phyloP scores from a whole-genome alignment of 2,888 invertebrate genomes.

The Xestia xanthographa region DNA sequence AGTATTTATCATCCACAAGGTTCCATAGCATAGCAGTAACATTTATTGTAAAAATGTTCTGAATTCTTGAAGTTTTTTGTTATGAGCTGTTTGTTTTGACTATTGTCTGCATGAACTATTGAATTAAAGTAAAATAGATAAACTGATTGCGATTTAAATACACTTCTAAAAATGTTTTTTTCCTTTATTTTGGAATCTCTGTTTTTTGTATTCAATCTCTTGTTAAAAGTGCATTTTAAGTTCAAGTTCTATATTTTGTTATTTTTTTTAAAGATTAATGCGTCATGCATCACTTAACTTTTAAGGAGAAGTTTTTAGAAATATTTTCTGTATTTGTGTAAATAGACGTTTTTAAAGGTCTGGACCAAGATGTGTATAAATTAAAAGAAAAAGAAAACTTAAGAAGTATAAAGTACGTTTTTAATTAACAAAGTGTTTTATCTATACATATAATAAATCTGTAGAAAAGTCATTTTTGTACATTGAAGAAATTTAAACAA shows the following conservation, averaged over 20 bases:
- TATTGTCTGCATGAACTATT: conserved; percentile 50
- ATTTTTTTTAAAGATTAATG: conserved; percentile 43
- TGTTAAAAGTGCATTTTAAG: conserved; percentile 58
- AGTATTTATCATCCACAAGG: conserved; percentile 41
- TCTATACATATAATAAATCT: too few species aligned
- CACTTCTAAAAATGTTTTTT: conserved; percentile 30
- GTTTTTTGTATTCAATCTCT: conserved; percentile 40
- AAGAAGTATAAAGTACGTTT: conserved; percentile 63
- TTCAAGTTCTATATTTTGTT: conserved; percentile 62
- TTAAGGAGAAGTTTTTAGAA: conserved; percentile 64
- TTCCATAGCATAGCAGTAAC: conserved; percentile 23
- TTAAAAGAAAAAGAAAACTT: conserved; percentile 48
- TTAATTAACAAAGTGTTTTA: conserved; percentile 43
- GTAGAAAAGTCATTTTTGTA: too few species aligned
- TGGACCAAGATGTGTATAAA: conserved; percentile 69
- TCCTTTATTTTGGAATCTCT: conserved; percentile 61
- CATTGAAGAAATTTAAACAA: too few species aligned
- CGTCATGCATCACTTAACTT: conserved; percentile 51
- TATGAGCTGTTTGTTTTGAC: conserved; percentile 32
- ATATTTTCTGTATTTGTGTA: conserved; percentile 67
- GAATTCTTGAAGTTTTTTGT: conserved; percentile 14
- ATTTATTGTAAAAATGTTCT: conserved; percentile 8
- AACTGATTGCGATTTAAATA: conserved; percentile 39
- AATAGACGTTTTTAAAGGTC: conserved; percentile 63
- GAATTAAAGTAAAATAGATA: conserved; percentile 15